A percentile compares a stretch with the other conserved stretches of the same genome.
phyloP scores from a whole-genome alignment of 2,888 invertebrate genomes.

The Thelaira solivaga region DNA sequence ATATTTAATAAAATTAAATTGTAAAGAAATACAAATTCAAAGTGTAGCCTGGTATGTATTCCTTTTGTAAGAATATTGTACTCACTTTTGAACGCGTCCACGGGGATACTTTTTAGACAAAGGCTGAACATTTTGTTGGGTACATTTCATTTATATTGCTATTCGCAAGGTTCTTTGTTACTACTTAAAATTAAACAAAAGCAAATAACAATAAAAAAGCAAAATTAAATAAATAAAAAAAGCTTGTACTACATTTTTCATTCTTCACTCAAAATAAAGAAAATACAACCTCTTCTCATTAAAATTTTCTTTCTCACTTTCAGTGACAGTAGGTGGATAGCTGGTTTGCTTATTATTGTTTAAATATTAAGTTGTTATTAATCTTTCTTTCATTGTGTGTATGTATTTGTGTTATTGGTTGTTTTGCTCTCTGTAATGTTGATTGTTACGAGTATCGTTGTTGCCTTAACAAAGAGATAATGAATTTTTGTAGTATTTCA shows the following conservation, averaged over 20 bases:
- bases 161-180: too few relatives aligned
- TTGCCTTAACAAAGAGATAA: constrained; percentile 46
- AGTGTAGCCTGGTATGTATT: too few relatives aligned
- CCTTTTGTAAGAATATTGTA: too few relatives aligned
- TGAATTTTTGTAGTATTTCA: constrained; percentile 43
- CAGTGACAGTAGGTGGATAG: constrained; percentile 12
- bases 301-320: constrained; percentile 38
- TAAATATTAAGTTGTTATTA: constrained; percentile 21
- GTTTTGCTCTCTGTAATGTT: constrained; percentile 3
- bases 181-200: too few relatives aligned
- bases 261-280: constrained; percentile 33
- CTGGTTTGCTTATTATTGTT: constrained; percentile 25
- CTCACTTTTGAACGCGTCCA: too few relatives aligned
- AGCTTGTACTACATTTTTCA: neutral
- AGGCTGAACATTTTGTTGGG: too few relatives aligned
- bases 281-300: constrained; percentile 7
- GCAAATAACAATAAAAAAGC: too few relatives aligned
- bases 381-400: neutral
- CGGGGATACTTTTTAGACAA: too few relatives aligned
- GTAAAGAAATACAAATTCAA: too few relatives aligned
- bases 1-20: too few relatives aligned
- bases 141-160: too few relatives aligned
- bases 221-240: neutral
- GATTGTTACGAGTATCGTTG: neutral
- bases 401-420: constrained; percentile 50